phyloP scores from a whole-genome alignment of 2,888 invertebrate species.

The Galerucella nymphaeae region DNA sequence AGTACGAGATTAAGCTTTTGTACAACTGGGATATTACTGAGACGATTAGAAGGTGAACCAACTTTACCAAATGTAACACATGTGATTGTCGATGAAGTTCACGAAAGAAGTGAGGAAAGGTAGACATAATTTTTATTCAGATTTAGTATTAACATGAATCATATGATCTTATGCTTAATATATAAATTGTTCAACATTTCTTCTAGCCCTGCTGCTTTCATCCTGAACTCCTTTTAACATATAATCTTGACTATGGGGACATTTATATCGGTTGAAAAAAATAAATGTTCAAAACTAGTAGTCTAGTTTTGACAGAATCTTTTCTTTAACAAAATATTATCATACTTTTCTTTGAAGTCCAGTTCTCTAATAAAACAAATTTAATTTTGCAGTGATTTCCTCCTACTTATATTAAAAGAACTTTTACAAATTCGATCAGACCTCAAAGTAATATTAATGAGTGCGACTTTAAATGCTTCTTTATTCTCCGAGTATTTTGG shows the following conservation, averaged over 20 bases:
- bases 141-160: background rate
- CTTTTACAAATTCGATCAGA: conserved; percentile 78
- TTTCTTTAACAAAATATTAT: no score
- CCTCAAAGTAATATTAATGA: conserved; percentile 90
- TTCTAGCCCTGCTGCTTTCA: no score
- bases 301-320: no score
- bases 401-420: conserved; percentile 84
- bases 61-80: conserved; percentile 83
- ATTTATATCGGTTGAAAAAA: no score
- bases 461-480: conserved; percentile 89
- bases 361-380: background rate
- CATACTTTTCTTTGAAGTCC: no score
- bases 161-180: no score
- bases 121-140: conserved; percentile 54
- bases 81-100: conserved; percentile 90
- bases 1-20: conserved; percentile 90
- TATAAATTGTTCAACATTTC: no score
- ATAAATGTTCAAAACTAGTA: no score
- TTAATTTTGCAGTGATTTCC: conserved; percentile 76
- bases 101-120: conserved; percentile 90
- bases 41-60: conserved; percentile 85
- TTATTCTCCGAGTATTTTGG: conserved; percentile 88
- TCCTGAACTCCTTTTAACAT: no score
- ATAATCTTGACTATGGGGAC: no score
- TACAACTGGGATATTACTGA: conserved; percentile 90